phyloP scores from a whole-genome alignment of 2,888 invertebrate species.

The Meandrusa payeni region DNA sequence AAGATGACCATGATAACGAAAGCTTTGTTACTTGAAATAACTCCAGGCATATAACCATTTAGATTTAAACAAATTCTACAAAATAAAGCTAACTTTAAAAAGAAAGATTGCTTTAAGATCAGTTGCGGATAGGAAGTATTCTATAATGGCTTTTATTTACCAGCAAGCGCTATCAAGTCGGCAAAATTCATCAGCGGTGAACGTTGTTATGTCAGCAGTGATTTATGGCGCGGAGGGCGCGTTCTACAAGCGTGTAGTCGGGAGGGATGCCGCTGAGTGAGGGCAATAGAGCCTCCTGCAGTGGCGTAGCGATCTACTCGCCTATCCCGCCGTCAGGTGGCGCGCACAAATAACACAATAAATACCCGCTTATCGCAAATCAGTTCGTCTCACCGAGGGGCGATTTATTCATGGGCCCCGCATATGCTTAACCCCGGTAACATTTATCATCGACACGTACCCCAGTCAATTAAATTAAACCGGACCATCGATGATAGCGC shows the following conservation, averaged over 20 bases:
- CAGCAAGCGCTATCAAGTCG: conserved; percentile 39
- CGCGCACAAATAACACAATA: conserved; percentile 73
- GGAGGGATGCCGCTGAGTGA: conserved; percentile 49
- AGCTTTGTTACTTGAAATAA: too few species aligned
- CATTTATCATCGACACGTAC: conserved; percentile 74
- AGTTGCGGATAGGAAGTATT: neutral
- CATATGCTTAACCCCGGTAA: conserved; percentile 70
- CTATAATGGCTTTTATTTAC: conserved; percentile 31
- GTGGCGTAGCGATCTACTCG: conserved; percentile 45
- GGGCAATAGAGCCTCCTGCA: conserved; percentile 65
- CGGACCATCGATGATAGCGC: conserved; percentile 68
- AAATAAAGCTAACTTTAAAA: too few species aligned
- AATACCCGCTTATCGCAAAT: conserved; percentile 79
- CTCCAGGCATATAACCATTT: too few species aligned
- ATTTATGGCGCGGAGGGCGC: conserved; percentile 57
- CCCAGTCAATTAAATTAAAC: conserved; percentile 78
- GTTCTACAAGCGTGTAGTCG: conserved; percentile 37
- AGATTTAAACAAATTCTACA: too few species aligned
- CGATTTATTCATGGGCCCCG: conserved; percentile 72
- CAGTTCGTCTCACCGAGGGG: conserved; percentile 69
- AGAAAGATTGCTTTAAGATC: neutral
- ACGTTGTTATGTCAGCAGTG: conserved; percentile 49
- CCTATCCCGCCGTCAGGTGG: conserved; percentile 51
- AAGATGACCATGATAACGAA: too few species aligned
- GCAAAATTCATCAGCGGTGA: conserved; percentile 55